A percentile compares a stretch with the other conserved stretches of the same genome.
Evolutionary conservation across 2,888 invertebrate species (phyloP).

Genomic region (Lithophane leautieri): DNA sequence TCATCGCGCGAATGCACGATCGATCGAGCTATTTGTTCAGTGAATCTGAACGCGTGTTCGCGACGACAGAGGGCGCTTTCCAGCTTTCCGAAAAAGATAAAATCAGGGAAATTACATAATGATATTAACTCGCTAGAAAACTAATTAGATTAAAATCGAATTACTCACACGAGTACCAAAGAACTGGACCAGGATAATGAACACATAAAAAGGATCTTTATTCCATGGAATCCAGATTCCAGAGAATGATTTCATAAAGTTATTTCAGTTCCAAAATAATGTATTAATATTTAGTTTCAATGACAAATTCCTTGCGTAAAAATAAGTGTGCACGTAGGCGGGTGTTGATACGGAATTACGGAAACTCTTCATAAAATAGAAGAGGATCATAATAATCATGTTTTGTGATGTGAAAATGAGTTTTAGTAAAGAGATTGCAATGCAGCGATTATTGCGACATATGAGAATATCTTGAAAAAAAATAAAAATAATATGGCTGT

Average conservation of each 20-base stretch:
- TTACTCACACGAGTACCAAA: not conserved
- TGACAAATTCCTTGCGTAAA: slow-evolving; percentile 65
- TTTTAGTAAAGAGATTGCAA: not conserved
- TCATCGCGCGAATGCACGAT: no score
- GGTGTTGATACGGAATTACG: slow-evolving; percentile 44
- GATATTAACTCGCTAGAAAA: not conserved
- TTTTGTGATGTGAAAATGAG: not conserved
- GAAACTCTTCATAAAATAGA: slow-evolving; percentile 31
- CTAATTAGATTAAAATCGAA: not conserved
- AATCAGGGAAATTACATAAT: not conserved
- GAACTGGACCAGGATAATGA: slow-evolving; percentile 14
- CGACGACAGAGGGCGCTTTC: no score
- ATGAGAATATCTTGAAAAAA: not conserved
- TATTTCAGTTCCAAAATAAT: slow-evolving; percentile 61
- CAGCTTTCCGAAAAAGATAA: not conserved
- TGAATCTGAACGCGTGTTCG: no score
- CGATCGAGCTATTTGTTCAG: no score
- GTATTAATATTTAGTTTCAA: slow-evolving; percentile 56
- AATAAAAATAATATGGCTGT: no score
- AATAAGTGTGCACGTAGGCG: slow-evolving; percentile 58
- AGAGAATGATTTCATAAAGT: slow-evolving; percentile 50
- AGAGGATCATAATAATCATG: slow-evolving; percentile 1
- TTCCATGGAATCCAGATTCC: slow-evolving; percentile 22
- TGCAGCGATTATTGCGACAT: not conserved
- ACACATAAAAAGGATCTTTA: slow-evolving; percentile 6